Percentiles rank a stretch among this genome's conserved stretches.
Conservation (phyloP, 2,888 invertebrate genomes). For the Spodoptera exigua region DNA sequence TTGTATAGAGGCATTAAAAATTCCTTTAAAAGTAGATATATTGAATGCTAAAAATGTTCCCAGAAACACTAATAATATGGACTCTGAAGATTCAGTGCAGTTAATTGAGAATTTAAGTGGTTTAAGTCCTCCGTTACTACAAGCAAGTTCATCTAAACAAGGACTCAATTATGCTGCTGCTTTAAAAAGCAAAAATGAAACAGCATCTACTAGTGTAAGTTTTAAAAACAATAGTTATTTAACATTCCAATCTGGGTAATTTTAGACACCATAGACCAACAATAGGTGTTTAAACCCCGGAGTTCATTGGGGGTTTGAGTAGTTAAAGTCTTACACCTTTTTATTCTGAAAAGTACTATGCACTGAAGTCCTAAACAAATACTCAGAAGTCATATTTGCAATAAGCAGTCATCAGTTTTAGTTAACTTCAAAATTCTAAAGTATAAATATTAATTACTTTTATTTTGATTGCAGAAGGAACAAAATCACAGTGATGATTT, state of each 20-base stretch:
- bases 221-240: background rate
- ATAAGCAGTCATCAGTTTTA: too few relatives aligned
- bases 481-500: slow-evolving; percentile 76
- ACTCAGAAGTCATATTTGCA: too few relatives aligned
- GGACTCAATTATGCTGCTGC: slow-evolving; percentile 80
- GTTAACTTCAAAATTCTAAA: too few relatives aligned
- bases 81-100: slow-evolving; percentile 66
- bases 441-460: background rate
- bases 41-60: slow-evolving; percentile 73
- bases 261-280: too few relatives aligned
- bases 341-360: too few relatives aligned
- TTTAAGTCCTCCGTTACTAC: slow-evolving; percentile 69
- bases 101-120: slow-evolving; percentile 67
- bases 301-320: too few relatives aligned
- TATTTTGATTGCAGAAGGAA: slow-evolving; percentile 74
- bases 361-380: too few relatives aligned
- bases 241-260: too few relatives aligned
- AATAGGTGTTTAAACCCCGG: too few relatives aligned
- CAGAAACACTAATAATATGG: slow-evolving; percentile 66
- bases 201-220: slow-evolving; percentile 81
- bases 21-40: slow-evolving; percentile 73
- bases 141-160: slow-evolving; percentile 67
- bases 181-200: slow-evolving; percentile 72
- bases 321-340: too few relatives aligned
- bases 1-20: slow-evolving; percentile 78